Evolutionary conservation across 2,797 vertebrate species (phyloP).

Genomic region (Urophycis tenuis): DNA sequence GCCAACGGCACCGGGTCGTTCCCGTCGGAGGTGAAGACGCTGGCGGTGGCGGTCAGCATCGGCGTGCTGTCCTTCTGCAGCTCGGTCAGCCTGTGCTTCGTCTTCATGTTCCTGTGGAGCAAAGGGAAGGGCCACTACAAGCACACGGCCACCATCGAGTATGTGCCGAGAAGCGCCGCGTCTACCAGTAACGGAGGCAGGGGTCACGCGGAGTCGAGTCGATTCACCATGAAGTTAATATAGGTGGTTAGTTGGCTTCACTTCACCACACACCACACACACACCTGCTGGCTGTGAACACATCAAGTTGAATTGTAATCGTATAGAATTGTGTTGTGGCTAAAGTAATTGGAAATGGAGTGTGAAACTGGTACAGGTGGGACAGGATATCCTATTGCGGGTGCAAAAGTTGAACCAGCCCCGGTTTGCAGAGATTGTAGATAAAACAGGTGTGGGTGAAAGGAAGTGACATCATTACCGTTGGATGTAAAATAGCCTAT

Average conservation of each 20-base stretch:
- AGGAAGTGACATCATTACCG: neutral
- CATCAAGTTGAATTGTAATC: neutral
- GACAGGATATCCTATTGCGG: neutral
- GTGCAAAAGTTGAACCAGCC: neutral
- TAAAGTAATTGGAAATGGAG: neutral
- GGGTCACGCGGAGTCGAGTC: conserved; percentile 54
- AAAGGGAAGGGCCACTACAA: conserved; percentile 79
- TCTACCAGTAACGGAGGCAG: conserved; percentile 31
- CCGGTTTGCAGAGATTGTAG: neutral
- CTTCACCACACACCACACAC: neutral
- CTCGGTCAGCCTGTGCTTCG: conserved; percentile 80
- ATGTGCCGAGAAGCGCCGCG: conserved; percentile 66
- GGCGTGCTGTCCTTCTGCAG: conserved; percentile 82
- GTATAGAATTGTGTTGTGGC: no score
- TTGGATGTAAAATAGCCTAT: neutral
- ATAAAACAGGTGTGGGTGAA: neutral
- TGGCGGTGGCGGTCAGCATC: conserved; percentile 76
- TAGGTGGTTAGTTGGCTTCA: conserved; percentile 43
- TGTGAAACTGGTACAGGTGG: neutral
- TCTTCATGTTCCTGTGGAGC: conserved; percentile 85
- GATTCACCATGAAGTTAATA: conserved; percentile 74
- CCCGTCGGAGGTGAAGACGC: conserved; percentile 71
- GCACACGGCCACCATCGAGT: conserved; percentile 76
- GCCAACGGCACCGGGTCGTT: conserved; percentile 45
- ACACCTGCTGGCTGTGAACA: neutral